A percentile compares a stretch with the other conserved stretches of the same genome.
phyloP scores from a whole-genome alignment of 2,797 vertebrate genomes.

The Pseudomugil tenellus region DNA sequence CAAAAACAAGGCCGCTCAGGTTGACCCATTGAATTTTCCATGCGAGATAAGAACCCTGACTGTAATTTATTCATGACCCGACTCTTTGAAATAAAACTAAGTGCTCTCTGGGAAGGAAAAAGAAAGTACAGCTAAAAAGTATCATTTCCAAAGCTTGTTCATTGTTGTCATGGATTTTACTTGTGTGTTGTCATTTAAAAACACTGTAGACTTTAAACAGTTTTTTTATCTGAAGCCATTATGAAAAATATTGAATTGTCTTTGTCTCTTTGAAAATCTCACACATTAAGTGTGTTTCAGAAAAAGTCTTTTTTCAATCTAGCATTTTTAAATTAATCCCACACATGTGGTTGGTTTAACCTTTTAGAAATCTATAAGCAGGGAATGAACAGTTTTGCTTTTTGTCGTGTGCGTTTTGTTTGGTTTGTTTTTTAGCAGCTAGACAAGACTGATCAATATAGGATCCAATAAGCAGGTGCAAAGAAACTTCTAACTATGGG shows the following conservation, averaged over 20 bases:
- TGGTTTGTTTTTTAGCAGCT: background rate
- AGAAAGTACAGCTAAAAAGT: slow-evolving; percentile 39
- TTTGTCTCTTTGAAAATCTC: slow-evolving; percentile 3
- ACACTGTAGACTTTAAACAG: slow-evolving; percentile 27
- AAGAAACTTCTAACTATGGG: background rate
- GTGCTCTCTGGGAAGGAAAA: slow-evolving; percentile 17
- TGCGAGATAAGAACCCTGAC: slow-evolving; percentile 15
- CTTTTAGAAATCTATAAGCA: slow-evolving; percentile 9
- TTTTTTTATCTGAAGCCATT: slow-evolving; percentile 40
- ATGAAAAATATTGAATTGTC: slow-evolving; percentile 12
- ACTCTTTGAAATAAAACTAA: slow-evolving; percentile 33
- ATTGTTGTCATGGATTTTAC: slow-evolving; percentile 10
- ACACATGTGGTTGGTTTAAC: background rate
- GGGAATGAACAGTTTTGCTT: background rate
- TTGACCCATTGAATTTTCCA: slow-evolving; percentile 25
- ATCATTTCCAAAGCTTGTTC: slow-evolving; percentile 22
- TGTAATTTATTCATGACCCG: slow-evolving; percentile 51
- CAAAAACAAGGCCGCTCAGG: slow-evolving; percentile 22
- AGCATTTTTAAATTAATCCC: slow-evolving; percentile 6
- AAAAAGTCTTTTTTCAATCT: slow-evolving; percentile 10
- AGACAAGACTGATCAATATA: background rate
- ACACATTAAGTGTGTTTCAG: background rate
- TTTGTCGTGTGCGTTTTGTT: too few relatives aligned
- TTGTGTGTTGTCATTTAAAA: slow-evolving; percentile 7
- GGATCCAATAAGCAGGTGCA: background rate